These are phyloP conservation scores for Cynocephalus volans DNA, from an alignment of 2,113 vertebrate species.

Conservation along the genomic window DNA sequence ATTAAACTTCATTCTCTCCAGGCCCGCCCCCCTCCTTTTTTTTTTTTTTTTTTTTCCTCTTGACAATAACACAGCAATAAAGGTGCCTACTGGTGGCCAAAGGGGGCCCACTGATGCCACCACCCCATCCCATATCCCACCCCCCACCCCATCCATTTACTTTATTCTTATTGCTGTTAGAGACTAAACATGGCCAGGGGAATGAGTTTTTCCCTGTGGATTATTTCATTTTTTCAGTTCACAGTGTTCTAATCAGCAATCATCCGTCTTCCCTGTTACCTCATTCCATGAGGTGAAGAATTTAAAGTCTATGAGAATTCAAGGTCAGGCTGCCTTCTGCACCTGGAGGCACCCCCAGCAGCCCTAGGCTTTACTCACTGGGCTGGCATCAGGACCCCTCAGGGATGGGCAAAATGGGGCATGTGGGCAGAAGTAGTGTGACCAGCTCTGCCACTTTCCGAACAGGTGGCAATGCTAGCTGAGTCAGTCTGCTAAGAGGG, in stretches of 20 bases:
- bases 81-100: no score
- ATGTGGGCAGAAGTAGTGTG: background rate
- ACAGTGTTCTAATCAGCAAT: background rate
- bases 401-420: background rate
- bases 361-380: background rate
- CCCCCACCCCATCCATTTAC: background rate
- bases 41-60: background rate
- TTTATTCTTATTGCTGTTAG: background rate
- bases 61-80: background rate
- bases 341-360: background rate
- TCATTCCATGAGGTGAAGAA: background rate
- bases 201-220: background rate
- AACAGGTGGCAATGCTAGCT: background rate
- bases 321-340: background rate
- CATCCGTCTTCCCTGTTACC: constrained; percentile 17
- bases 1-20: background rate
- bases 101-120: background rate
- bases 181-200: background rate
- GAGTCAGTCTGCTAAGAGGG: background rate
- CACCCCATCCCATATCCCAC: background rate
- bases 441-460: background rate
- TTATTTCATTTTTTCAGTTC: constrained; percentile 25
- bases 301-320: constrained; percentile 21
- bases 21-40: background rate
- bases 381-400: background rate